Evolutionary conservation across 1,140 invertebrate species (phyloP), one percentile per base, ranked within the genome.

Genomic region (Cotesia vestalis): DNA sequence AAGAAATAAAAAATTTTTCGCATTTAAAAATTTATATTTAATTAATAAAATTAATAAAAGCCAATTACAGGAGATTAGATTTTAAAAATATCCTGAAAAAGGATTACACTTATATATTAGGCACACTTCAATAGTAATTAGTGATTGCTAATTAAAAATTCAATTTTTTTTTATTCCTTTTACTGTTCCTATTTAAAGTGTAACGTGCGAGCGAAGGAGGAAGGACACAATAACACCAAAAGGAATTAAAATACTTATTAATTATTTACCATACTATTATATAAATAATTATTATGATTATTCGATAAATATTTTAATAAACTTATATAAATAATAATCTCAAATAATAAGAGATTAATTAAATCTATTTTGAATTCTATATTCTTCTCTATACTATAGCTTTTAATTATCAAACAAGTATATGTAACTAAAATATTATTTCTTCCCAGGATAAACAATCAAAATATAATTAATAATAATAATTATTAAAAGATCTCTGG

Each of bases 201-300:
- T 55, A 68, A 55, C 27, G 27, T 52, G 53, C 53, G 53, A 55
- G 53, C 53, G 53, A 55, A 55, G 53, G 12, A 55, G 53, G 53
- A 55, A 55, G 53, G 53, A 55, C 17, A 55, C 53, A 55, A 55
- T 55, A 55, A 46, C 40, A 46, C 11, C 11, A 46, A 11, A 46
- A 46, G 40, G 6, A 46, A 6, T 9, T 46, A 46, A 46, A 6
- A 46, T 46, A 46, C 40, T 46, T 46, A 40, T 40, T 40, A 46
- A 46, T 46, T 46, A 46, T 46, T 6, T 46, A 46, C 11, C 6
- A 46, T 46, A 9, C 11, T 9, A 46, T 11, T 46, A 11, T 46
- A 51, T 77, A 77, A 71, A 46, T 40, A 27, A 27, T 2, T 27
- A 27, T 27, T 27, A 27, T 27, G 27, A 27, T 27, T 34, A 73